Base-by-base conservation (phyloP, 1,140 invertebrate species). In the Doryteuthis pealeii region DNA sequence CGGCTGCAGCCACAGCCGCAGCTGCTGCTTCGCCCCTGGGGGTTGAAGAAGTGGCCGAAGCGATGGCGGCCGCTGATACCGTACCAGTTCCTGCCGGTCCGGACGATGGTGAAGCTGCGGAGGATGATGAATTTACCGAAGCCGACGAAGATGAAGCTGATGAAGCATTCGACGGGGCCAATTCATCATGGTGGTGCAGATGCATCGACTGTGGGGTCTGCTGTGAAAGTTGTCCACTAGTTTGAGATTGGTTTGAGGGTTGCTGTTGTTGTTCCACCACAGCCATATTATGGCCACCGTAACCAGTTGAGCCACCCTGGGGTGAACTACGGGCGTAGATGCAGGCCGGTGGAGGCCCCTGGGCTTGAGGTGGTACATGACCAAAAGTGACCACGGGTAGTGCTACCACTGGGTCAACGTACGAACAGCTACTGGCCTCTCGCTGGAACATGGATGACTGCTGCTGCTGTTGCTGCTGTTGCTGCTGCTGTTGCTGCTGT, bases 271-370 rank as follows among this genome's bases (percentile, higher is more conserved):
- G 79, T 70, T 86, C 84, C 31, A 86, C 84, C 0, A 86, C 84
- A 22, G 82, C 78, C 84, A 86, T 86, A 33, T 81, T 67, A 54
- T 86, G 83, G n/a, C 82, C 84, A 8, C 83, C 83, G 73, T 82
- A 82, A 1, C 77, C 74, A 58, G 54, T 28, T n/a, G 54, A 15
- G 10, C 22, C 26, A 66, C 79, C 75, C 43, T 77, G 77, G 10
- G 73, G 67, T 22, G 71, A 35, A 15, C 69, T 69, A 32, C 72
- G 73, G 65, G 80, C 80, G 72, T 81, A 79, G 72, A 75, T 79
- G 62, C 78, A 81, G 8, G 80, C 78, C 1, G 80, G 69, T 49
- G 70, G 35, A 73, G 75, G 30, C 18, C 26, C 54, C 18, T 58
- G 54, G 6, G 54, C 18, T 58, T 22, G 54, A 58, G 22, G 26